A percentile compares a stretch with the other conserved stretches of the same genome.
Conservation (phyloP, 1,140 invertebrate genomes). For the Philaenus spumarius region DNA sequence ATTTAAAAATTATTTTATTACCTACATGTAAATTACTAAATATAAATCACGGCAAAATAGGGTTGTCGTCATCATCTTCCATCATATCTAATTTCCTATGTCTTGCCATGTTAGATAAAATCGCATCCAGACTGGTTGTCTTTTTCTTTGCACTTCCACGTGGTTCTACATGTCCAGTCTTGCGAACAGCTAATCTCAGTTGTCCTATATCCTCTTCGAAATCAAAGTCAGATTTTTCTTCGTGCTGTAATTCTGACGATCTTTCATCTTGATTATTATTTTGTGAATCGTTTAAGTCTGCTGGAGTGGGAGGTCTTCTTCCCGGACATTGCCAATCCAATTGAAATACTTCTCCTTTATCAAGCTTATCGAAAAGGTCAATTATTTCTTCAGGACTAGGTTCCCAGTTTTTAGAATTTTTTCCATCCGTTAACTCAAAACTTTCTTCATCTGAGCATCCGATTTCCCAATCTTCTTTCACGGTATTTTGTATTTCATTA, state of each 20-base stretch:
- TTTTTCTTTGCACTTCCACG: constrained; percentile 41
- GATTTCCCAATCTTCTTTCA: constrained; percentile 23
- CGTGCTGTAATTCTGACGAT: constrained; percentile 19
- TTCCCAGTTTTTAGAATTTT: constrained; percentile 23
- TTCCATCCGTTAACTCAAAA: constrained; percentile 26
- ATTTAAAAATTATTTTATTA: too few relatives aligned
- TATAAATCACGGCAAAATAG: not conserved
- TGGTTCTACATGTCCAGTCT: constrained; percentile 23
- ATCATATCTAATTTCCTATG: constrained; percentile 36
- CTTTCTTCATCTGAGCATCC: constrained; percentile 35
- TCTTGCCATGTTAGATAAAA: constrained; percentile 40
- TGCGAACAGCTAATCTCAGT: constrained; percentile 23
- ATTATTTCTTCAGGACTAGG: constrained; percentile 33
- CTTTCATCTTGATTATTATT: constrained; percentile 16
- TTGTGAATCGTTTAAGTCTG: constrained; percentile 16
- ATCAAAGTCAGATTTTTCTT: constrained; percentile 39
- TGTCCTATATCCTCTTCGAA: constrained; percentile 38
- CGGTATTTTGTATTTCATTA: too few relatives aligned
- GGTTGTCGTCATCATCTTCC: constrained; percentile 23
- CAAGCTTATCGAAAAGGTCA: constrained; percentile 32
- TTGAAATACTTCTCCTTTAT: constrained; percentile 30
- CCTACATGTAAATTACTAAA: too few relatives aligned
- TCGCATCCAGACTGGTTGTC: constrained; percentile 40
- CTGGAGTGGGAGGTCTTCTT: constrained; percentile 34
- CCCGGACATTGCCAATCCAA: constrained; percentile 39